Evolutionary conservation across 2,113 vertebrate genomes (phyloP).

Genomic region (Microtus richardsoni): DNA sequence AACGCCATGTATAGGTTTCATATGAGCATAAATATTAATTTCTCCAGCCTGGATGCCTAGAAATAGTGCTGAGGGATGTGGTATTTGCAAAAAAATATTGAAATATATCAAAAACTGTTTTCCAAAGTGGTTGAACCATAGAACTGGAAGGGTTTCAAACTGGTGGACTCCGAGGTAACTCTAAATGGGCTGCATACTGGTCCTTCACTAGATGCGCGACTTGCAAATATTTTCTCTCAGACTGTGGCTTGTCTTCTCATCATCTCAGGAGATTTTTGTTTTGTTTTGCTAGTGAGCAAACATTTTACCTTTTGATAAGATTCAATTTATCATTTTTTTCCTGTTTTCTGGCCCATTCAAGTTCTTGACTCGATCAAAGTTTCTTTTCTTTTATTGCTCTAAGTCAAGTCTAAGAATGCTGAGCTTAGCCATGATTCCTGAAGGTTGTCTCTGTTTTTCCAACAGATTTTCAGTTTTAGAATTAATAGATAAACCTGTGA

Average conservation of each 20-base stretch:
- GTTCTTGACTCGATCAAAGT: background rate
- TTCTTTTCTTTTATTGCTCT: background rate
- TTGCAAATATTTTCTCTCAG: background rate
- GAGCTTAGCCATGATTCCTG: background rate
- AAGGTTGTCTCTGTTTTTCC: conserved; percentile 8
- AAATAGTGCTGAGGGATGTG: background rate
- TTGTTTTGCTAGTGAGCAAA: background rate
- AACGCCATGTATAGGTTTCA: background rate
- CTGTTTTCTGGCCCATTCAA: too few species aligned
- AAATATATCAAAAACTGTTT: background rate
- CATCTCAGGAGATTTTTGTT: background rate
- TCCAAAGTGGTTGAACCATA: background rate
- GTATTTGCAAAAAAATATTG: background rate
- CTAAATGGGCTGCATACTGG: background rate
- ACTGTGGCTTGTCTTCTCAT: background rate
- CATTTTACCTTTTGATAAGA: background rate
- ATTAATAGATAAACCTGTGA: background rate
- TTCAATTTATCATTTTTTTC: background rate
- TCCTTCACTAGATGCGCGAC: too few species aligned
- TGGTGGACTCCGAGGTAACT: background rate
- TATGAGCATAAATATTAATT: background rate
- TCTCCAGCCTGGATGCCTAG: background rate
- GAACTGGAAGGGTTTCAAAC: too few species aligned
- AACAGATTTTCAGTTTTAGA: background rate
- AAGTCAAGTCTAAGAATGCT: background rate